These are phyloP conservation scores for Drosophila sulfurigaster DNA, from an alignment of 1,140 invertebrate genomes.

Conservation along the genomic window DNA sequence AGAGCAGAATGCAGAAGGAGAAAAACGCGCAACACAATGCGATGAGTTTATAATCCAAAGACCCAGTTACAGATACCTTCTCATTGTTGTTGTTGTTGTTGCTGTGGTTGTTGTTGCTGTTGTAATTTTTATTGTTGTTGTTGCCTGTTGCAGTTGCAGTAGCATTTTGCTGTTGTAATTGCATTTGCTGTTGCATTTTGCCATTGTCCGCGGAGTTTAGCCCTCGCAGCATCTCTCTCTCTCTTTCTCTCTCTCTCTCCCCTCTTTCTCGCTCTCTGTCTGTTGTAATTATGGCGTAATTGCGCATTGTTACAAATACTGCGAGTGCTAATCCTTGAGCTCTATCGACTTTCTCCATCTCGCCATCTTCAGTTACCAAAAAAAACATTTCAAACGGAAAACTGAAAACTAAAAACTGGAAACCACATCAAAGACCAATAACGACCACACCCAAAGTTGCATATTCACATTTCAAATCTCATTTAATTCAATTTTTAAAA, in stretches of 20 bases:
- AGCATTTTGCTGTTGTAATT: conserved; percentile 12
- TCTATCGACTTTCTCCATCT: conserved; percentile 39
- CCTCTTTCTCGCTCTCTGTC: conserved; percentile 9
- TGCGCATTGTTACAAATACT: conserved; percentile 35
- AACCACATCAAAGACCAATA: conserved; percentile 18
- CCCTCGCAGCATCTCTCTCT: not conserved
- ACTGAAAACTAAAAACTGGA: not conserved
- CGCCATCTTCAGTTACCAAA: conserved; percentile 25
- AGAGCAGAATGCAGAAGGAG: not conserved
- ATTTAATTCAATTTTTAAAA: no score
- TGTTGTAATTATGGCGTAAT: conserved; percentile 53
- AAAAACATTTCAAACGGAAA: not conserved
- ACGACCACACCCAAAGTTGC: conserved; percentile 12
- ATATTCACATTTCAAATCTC: not conserved
- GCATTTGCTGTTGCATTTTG: conserved; percentile 15
- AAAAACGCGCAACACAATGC: not conserved
- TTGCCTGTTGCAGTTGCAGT: conserved; percentile 23
- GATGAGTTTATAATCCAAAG: conserved; percentile 10
- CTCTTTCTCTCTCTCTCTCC: conserved; percentile 5
- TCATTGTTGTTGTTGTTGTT: conserved; percentile 17
- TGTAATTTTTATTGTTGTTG: conserved; percentile 9
- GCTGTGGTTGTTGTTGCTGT: conserved; percentile 22
- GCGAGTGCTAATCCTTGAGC: conserved; percentile 39
- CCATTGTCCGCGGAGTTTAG: conserved; percentile 25
- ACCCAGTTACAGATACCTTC: conserved; percentile 22